Evolutionary conservation across 2,113 vertebrate species (phyloP).

Genomic region (Oryzias javanicus): DNA sequence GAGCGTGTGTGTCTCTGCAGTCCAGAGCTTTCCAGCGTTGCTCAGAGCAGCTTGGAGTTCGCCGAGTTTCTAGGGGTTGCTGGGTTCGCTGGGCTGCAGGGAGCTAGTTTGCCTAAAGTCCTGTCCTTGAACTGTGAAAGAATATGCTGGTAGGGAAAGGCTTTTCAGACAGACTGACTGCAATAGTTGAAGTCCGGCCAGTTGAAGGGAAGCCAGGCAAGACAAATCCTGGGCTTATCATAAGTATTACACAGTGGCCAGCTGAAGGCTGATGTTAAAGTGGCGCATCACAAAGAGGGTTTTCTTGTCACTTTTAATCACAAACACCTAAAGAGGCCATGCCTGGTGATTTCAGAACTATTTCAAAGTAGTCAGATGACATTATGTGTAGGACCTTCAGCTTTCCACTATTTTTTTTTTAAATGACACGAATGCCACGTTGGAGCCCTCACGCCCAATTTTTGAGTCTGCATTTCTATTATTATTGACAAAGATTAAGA

Average conservation of each 20-base stretch:
- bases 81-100: conserved; percentile 65
- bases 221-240: conserved; percentile 60
- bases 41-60: conserved; percentile 62
- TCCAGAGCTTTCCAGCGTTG: conserved; percentile 62
- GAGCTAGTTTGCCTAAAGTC: conserved; percentile 66
- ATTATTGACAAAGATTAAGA: too few relatives aligned
- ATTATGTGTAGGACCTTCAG: not conserved
- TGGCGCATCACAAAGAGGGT: conserved; percentile 28
- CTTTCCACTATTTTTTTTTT: conserved; percentile 2
- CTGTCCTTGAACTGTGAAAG: conserved; percentile 75
- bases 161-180: conserved; percentile 70
- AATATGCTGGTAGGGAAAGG: conserved; percentile 64
- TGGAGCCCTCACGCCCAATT: too few relatives aligned
- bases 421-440: not conserved
- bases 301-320: conserved; percentile 47
- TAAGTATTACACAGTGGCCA: conserved; percentile 47
- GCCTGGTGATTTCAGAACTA: conserved; percentile 19
- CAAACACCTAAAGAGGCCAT: not conserved
- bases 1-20: conserved; percentile 32
- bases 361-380: conserved; percentile 1
- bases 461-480: too few relatives aligned
- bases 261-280: conserved; percentile 34
- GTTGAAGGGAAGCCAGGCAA: conserved; percentile 64
- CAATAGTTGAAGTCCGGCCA: conserved; percentile 68
- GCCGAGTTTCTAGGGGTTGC: conserved; percentile 70